These are phyloP conservation scores for Zaprionus camerounensis DNA, from an alignment of 1,140 invertebrate species.

Conservation along the genomic window DNA sequence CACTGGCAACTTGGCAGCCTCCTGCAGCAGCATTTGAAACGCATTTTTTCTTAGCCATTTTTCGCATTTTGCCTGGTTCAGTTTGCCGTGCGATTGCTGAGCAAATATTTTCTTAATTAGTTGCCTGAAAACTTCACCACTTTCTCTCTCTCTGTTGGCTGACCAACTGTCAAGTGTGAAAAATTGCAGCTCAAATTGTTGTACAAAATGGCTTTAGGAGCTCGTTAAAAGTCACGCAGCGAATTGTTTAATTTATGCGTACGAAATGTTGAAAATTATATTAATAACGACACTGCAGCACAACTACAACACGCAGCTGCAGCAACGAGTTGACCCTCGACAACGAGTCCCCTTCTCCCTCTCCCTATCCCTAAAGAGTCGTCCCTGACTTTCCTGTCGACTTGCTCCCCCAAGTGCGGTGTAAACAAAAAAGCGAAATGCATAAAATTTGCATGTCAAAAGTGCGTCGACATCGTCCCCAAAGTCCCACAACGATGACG, in stretches of 20 bases:
- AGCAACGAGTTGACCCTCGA: conserved; percentile 25
- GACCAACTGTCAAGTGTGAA: conserved; percentile 79
- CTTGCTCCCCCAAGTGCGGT: conserved; percentile 31
- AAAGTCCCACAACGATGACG: conserved; percentile 23
- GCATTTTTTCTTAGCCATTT: conserved; percentile 29
- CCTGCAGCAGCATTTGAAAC: conserved; percentile 42
- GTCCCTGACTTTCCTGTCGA: conserved; percentile 26
- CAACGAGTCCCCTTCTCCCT: too few species aligned
- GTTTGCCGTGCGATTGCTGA: conserved; percentile 54
- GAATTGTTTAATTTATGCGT: conserved; percentile 76
- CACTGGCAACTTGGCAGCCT: conserved; percentile 24
- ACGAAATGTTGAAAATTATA: conserved; percentile 74
- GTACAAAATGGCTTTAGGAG: conserved; percentile 78
- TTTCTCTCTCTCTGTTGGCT: conserved; percentile 22
- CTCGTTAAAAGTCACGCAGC: conserved; percentile 81
- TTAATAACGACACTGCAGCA: conserved; percentile 56
- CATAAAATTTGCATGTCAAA: conserved; percentile 82
- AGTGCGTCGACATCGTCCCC: conserved; percentile 65
- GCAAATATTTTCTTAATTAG: conserved; percentile 82
- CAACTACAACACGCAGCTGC: conserved; percentile 8
- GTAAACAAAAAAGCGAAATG: conserved; percentile 54
- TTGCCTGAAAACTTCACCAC: conserved; percentile 42
- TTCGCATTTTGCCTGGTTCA: conserved; percentile 19
- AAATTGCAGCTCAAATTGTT: conserved; percentile 79
- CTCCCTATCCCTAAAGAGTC: not conserved